A percentile compares a stretch with the other conserved stretches of the same genome.
These are phyloP conservation scores for Nematolebias whitei DNA, from an alignment of 2,113 vertebrate species.

Conservation along the genomic window DNA sequence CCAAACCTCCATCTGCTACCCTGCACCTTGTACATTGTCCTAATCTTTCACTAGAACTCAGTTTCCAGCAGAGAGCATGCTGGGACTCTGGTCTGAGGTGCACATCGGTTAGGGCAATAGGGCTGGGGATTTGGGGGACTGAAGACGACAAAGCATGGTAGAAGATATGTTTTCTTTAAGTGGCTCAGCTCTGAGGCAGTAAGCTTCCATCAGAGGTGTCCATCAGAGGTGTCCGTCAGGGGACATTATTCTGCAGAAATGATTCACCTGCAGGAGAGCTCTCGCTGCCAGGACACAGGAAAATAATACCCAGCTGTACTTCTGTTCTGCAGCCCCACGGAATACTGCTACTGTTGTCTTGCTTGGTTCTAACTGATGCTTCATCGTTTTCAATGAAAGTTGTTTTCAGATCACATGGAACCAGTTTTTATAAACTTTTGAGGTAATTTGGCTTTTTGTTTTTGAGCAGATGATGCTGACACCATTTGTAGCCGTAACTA, in stretches of 20 bases:
- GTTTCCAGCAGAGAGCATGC: slow-evolving; percentile 52
- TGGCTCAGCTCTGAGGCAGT: slow-evolving; percentile 12
- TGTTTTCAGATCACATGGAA: too few relatives aligned
- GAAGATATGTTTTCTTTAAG: slow-evolving; percentile 42
- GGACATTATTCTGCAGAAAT: slow-evolving; percentile 39
- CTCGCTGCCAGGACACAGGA: background rate
- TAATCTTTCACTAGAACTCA: slow-evolving; percentile 64
- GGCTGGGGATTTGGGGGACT: slow-evolving; percentile 10
- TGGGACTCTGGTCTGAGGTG: slow-evolving; percentile 47
- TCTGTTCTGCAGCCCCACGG: background rate
- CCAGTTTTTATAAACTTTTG: too few relatives aligned
- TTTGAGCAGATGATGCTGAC: too few relatives aligned
- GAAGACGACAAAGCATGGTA: slow-evolving; percentile 26
- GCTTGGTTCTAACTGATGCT: background rate
- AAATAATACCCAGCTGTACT: slow-evolving; percentile 1
- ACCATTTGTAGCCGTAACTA: too few relatives aligned
- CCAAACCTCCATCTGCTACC: slow-evolving; percentile 18
- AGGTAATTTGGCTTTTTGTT: too few relatives aligned
- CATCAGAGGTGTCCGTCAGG: slow-evolving; percentile 41
- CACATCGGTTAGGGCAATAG: slow-evolving; percentile 33
- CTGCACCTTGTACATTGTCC: slow-evolving; percentile 18
- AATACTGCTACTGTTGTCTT: slow-evolving; percentile 9
- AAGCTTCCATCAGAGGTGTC: slow-evolving; percentile 48
- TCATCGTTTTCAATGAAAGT: background rate
- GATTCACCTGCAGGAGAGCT: slow-evolving; percentile 25